Evolutionary conservation across 2,797 vertebrate species (phyloP).

Genomic region (Neomorphus geoffroyi): DNA sequence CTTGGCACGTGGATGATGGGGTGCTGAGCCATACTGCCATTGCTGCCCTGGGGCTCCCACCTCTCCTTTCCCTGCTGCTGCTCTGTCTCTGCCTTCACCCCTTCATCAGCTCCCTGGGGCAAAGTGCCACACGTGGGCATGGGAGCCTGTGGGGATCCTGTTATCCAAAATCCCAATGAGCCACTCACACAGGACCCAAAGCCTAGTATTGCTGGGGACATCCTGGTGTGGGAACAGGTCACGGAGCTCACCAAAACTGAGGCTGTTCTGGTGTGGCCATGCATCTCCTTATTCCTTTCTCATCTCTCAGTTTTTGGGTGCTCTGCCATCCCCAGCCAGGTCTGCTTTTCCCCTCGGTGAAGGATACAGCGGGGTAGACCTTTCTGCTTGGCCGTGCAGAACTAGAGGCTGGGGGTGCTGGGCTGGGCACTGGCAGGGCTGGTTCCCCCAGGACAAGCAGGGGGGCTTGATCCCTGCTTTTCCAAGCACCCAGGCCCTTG

Average conservation of each 20-base stretch:
- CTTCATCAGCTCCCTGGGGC: accelerated
- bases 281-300: neutral
- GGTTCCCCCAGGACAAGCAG: neutral
- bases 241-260: neutral
- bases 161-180: neutral
- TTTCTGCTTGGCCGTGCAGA: accelerated
- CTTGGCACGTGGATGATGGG: accelerated
- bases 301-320: accelerated
- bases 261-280: neutral
- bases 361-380: accelerated
- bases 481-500: neutral
- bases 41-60: neutral
- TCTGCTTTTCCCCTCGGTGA: too few species aligned
- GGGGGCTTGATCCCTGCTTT: neutral
- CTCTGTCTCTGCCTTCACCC: neutral
- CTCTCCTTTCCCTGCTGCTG: neutral
- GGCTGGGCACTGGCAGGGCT: neutral
- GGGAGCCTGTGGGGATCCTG: neutral
- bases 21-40: neutral
- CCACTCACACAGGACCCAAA: too few species aligned
- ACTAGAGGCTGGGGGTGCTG: neutral
- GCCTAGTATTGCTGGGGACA: neutral
- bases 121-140: neutral
- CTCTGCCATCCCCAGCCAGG: accelerated
- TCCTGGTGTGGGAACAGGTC: accelerated